These are phyloP conservation scores for Platycheirus rosarum DNA, from an alignment of 2,888 invertebrate species.

Conservation along the genomic window DNA sequence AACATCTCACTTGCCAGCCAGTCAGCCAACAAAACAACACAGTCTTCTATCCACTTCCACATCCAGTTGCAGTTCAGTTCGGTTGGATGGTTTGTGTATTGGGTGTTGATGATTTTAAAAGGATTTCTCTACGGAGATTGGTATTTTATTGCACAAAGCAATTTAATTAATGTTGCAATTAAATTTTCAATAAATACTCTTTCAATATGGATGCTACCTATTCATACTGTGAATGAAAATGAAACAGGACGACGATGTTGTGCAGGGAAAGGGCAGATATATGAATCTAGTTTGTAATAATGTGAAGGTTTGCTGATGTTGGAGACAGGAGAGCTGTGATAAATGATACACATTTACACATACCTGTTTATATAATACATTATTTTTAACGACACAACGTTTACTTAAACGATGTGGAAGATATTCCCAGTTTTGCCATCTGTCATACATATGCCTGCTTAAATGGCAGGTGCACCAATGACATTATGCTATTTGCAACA, in stretches of 20 bases:
- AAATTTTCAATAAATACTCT: slow-evolving; percentile 67
- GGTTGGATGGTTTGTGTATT: slow-evolving; percentile 39
- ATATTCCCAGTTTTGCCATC: slow-evolving; percentile 42
- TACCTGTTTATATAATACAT: no score
- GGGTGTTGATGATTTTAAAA: slow-evolving; percentile 62
- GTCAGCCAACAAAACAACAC: slow-evolving; percentile 11
- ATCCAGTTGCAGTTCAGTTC: slow-evolving; percentile 26
- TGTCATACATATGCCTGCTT: slow-evolving; percentile 37
- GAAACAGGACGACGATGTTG: background rate
- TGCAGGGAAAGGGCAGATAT: background rate
- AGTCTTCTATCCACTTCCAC: slow-evolving; percentile 21
- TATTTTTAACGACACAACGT: no score
- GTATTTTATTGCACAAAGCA: slow-evolving; percentile 71
- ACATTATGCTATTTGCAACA: slow-evolving; percentile 3
- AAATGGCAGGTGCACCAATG: slow-evolving; percentile 32
- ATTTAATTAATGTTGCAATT: slow-evolving; percentile 71
- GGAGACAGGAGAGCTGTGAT: background rate
- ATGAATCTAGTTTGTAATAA: slow-evolving; percentile 34
- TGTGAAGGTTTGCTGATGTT: slow-evolving; percentile 8
- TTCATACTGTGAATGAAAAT: background rate
- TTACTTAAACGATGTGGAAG: slow-evolving; percentile 26
- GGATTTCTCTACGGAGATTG: slow-evolving; percentile 51
- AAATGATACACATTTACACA: background rate
- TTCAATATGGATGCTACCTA: slow-evolving; percentile 40
- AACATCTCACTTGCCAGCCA: slow-evolving; percentile 73